phyloP scores from a whole-genome alignment of 2,888 invertebrate species.

The Anthophora plumipes region DNA sequence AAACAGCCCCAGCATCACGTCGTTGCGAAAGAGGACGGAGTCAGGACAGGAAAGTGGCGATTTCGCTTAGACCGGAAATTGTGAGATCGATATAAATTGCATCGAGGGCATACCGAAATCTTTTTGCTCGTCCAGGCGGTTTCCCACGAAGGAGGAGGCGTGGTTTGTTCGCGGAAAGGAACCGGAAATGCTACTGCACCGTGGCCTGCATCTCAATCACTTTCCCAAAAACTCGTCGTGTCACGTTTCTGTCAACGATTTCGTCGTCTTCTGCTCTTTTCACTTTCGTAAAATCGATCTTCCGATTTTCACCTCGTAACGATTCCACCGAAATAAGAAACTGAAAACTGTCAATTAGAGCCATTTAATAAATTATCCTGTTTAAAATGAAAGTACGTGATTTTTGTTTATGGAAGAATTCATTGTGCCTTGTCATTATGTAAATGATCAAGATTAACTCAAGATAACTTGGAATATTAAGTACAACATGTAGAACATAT shows the following conservation, averaged over 20 bases:
- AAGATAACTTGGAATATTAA: too few species aligned
- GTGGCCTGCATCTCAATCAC: conserved; percentile 13
- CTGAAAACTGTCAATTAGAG: not conserved
- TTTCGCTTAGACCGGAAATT: conserved; percentile 78
- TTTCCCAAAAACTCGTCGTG: conserved; percentile 50
- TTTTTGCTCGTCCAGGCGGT: conserved; percentile 52
- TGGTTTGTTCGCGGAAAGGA: conserved; percentile 23
- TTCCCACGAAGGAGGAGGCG: conserved; percentile 61
- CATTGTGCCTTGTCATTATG: too few species aligned
- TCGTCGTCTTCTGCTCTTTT: conserved; percentile 1
- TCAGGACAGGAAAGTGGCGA: conserved; percentile 72
- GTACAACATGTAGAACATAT: too few species aligned
- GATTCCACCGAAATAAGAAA: not conserved
- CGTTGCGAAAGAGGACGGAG: conserved; percentile 60
- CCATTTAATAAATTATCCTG: not conserved
- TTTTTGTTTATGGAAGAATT: too few species aligned
- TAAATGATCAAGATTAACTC: too few species aligned
- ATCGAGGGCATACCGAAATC: conserved; percentile 66
- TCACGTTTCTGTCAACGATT: not conserved
- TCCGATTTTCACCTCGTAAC: not conserved
- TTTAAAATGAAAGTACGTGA: too few species aligned
- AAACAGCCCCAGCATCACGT: conserved; percentile 61
- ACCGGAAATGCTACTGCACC: conserved; percentile 52
- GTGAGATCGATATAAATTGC: conserved; percentile 77
- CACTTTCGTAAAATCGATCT: conserved; percentile 14